Evolutionary conservation across 2,113 vertebrate genomes (phyloP), one percentile per base, ranked within the genome.

Genomic region (Muntiacus muntjak): DNA sequence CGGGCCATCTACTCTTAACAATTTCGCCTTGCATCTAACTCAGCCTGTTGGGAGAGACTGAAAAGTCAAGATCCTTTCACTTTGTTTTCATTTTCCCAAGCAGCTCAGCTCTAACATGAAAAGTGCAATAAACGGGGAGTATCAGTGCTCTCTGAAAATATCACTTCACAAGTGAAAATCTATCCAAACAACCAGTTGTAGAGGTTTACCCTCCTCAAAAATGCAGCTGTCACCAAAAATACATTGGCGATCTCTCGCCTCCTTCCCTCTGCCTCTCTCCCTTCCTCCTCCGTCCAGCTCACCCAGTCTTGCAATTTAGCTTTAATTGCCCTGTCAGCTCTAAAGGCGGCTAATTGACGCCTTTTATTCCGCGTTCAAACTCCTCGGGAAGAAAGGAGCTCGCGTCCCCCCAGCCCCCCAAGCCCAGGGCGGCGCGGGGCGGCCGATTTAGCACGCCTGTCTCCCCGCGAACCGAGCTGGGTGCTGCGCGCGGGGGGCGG

Each of bases 391-490:
- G 97, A 97, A 97, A 97, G 78, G 94, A 62, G 96, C 90, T 95
- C 26, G 2, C 74, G 84, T 86, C 96, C 96, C 76, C 14, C 43
- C 74, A 28, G 1, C 74, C 74, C 12, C 74, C 40, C 74, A 26
- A 43, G 23, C 74, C 74, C 95, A 60, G 98, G 98, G 96, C 98
- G 98, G 95, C 92, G 95, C 98, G 98, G 98, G 98, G 98, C 94
- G 97, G 98, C 98, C 97, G 98, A 99, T 99, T 99, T 99, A 98
- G 99, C 99, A 99, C 97, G 98, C 98, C 98, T 96, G 98, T 98
- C 97, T 96, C 93, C 60, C 93, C 8, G 57, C 17, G 95, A 89
- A 92, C 86, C 98, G 54, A 95, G 17, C 71, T 86, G 98, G 98
- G 89, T 97, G 98, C 97, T 85, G 64, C 97, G 97, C 58, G 14